Conservation (phyloP, 2,113 vertebrate genomes). For the Cololabis saira region DNA sequence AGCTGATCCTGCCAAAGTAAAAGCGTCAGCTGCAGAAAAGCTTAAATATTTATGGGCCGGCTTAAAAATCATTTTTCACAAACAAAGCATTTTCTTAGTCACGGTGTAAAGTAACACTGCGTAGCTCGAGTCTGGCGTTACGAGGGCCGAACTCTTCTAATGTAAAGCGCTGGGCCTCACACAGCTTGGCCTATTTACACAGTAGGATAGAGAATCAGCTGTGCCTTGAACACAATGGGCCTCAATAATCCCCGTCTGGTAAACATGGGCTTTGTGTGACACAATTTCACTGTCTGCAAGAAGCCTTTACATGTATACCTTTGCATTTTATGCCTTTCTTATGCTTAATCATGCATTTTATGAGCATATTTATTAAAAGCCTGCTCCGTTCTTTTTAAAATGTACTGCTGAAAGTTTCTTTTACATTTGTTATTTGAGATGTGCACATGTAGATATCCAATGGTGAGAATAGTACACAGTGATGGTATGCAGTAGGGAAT, state of each 20-base stretch:
- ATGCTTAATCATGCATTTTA: not conserved
- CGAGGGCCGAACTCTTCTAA: too few relatives aligned
- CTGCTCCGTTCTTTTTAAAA: too few relatives aligned
- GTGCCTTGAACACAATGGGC: slow-evolving; percentile 66
- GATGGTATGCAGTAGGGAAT: too few relatives aligned
- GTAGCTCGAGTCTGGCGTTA: too few relatives aligned
- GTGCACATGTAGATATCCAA: too few relatives aligned
- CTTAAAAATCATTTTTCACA: not conserved
- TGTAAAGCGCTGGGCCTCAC: slow-evolving; percentile 15
- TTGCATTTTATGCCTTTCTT: not conserved
- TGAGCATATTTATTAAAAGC: too few relatives aligned
- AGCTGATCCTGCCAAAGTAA: slow-evolving; percentile 10
- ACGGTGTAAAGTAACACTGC: not conserved
- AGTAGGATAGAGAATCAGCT: slow-evolving; percentile 63
- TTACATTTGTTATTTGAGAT: too few relatives aligned
- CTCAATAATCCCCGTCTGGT: slow-evolving; percentile 71
- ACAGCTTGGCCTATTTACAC: slow-evolving; percentile 72
- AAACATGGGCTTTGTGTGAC: slow-evolving; percentile 61
- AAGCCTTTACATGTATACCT: slow-evolving; percentile 14
- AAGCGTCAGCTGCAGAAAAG: slow-evolving; percentile 16
- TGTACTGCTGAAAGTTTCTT: too few relatives aligned
- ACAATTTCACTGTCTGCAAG: slow-evolving; percentile 19
- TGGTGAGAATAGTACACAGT: too few relatives aligned
- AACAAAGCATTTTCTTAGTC: not conserved
- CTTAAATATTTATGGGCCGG: not conserved